phyloP scores from a whole-genome alignment of 1,140 invertebrate species.

The Zaprionus ghesquierei region DNA sequence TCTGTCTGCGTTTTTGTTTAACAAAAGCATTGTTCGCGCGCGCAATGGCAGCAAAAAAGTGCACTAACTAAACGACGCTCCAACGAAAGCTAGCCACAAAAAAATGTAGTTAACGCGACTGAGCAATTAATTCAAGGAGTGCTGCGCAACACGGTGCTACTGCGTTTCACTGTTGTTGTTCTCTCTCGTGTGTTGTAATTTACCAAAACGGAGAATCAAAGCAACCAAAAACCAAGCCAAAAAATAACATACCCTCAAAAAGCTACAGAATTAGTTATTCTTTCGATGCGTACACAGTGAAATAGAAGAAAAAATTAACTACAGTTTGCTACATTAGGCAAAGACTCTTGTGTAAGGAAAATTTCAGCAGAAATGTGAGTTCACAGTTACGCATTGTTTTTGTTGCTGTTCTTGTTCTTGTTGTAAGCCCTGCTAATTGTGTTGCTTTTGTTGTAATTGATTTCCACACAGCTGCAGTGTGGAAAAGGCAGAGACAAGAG shows the following conservation, averaged over 20 bases:
- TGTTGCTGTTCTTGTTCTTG: conserved; percentile 7
- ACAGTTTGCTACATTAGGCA: neutral
- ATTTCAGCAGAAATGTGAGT: conserved; percentile 19
- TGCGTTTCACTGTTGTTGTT: conserved; percentile 37
- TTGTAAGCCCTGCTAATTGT: conserved; percentile 3
- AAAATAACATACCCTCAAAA: neutral
- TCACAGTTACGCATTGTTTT: conserved; percentile 17
- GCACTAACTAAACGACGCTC: conserved; percentile 39
- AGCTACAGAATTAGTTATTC: conserved; percentile 13
- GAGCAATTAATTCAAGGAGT: conserved; percentile 40
- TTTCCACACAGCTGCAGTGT: neutral
- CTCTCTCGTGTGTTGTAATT: conserved; percentile 17
- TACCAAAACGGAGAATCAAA: conserved; percentile 32
- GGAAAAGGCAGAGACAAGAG: neutral
- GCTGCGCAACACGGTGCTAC: conserved; percentile 69
- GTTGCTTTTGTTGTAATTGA: conserved; percentile 29
- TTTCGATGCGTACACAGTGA: neutral
- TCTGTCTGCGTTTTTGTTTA: conserved; percentile 68
- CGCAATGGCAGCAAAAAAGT: conserved; percentile 59
- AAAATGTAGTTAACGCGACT: conserved; percentile 54
- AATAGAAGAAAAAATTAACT: neutral
- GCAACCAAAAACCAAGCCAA: conserved; percentile 11
- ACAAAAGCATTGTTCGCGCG: conserved; percentile 73
- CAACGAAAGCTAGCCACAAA: conserved; percentile 23
- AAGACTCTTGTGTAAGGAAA: conserved; percentile 13